phyloP scores from a whole-genome alignment of 2,113 vertebrate genomes.

The Syngnathus scovelli region DNA sequence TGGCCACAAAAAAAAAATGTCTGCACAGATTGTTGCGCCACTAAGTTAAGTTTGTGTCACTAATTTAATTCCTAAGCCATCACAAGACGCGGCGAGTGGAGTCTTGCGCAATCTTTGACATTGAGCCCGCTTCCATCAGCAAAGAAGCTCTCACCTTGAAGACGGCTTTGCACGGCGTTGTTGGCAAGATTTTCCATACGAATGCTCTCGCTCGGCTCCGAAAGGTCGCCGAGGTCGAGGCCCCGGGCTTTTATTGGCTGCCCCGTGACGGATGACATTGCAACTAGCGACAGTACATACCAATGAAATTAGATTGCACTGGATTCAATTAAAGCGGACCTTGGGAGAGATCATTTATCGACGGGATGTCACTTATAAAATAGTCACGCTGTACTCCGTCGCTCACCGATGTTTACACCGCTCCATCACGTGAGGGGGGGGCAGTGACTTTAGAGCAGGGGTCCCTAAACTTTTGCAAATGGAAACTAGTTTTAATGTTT shows the following conservation, averaged over 20 bases:
- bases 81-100: neutral
- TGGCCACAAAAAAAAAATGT: neutral
- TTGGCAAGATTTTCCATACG: constrained; percentile 16
- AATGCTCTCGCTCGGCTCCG: constrained; percentile 28
- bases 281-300: constrained; percentile 55
- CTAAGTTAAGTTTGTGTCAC: neutral
- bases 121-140: neutral
- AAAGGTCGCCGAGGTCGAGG: constrained; percentile 52
- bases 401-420: constrained; percentile 7
- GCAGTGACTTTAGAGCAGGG: neutral
- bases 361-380: constrained; percentile 46
- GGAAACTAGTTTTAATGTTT: neutral
- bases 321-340: constrained; percentile 65
- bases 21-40: neutral
- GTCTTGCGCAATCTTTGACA: neutral
- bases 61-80: neutral
- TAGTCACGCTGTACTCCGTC: constrained; percentile 28
- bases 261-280: constrained; percentile 64
- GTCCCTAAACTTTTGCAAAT: neutral
- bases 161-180: neutral
- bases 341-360: constrained; percentile 60
- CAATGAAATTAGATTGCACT: constrained; percentile 62
- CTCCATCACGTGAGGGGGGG: constrained; percentile 5
- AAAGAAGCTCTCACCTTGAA: constrained; percentile 18
- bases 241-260: constrained; percentile 52